phyloP scores from a whole-genome alignment of 2,797 vertebrate species.

The Microtus agrestis region DNA sequence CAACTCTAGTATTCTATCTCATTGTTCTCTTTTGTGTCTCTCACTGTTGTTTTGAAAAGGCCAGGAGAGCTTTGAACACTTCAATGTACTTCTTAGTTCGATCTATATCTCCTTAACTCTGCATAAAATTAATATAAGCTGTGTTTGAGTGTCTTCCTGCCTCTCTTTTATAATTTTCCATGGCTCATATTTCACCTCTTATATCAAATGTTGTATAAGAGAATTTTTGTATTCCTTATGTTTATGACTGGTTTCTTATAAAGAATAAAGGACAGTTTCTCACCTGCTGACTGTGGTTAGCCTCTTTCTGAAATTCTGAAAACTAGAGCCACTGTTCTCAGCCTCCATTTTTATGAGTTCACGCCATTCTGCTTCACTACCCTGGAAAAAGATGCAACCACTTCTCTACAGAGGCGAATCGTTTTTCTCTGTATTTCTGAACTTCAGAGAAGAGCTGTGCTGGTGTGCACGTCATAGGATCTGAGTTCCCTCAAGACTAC shows the following conservation, averaged over 20 bases:
- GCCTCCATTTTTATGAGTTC: slow-evolving; percentile 40
- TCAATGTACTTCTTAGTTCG: slow-evolving; percentile 44
- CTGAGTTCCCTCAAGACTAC: background rate
- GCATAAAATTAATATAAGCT: slow-evolving; percentile 47
- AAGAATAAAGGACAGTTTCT: slow-evolving; percentile 56
- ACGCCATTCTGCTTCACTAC: slow-evolving; percentile 15
- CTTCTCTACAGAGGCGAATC: background rate
- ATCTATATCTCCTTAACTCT: slow-evolving; percentile 45
- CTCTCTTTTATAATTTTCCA: slow-evolving; percentile 54
- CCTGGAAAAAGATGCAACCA: slow-evolving; percentile 8
- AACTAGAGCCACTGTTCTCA: background rate
- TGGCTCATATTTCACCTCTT: slow-evolving; percentile 48
- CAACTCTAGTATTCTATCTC: slow-evolving; percentile 13
- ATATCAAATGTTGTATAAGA: slow-evolving; percentile 54
- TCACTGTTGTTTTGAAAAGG: slow-evolving; percentile 61
- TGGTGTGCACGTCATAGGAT: background rate
- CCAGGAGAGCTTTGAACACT: slow-evolving; percentile 63
- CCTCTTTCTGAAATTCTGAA: slow-evolving; percentile 23
- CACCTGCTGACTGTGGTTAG: background rate
- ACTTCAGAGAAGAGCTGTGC: slow-evolving; percentile 24
- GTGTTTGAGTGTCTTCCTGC: slow-evolving; percentile 44
- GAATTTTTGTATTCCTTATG: slow-evolving; percentile 11
- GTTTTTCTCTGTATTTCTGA: slow-evolving; percentile 55
- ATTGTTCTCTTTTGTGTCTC: slow-evolving; percentile 13
- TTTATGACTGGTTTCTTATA: slow-evolving; percentile 54